Conservation (phyloP, 1,140 invertebrate species). For the Drosophila truncata region DNA sequence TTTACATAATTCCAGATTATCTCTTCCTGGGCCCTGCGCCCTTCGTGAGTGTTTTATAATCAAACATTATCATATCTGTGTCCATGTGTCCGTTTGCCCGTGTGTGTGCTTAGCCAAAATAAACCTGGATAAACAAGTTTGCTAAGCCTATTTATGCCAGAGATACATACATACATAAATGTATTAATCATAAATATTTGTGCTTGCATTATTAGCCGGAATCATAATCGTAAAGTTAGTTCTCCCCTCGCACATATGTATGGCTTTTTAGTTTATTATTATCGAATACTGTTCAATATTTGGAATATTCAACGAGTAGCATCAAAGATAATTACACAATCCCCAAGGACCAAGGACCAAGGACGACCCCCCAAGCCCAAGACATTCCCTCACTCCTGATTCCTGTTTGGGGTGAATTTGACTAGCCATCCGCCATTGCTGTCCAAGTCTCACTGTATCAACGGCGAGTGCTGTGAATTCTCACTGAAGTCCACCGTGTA, state of each 20-base stretch:
- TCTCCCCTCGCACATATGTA: slow-evolving; percentile 4
- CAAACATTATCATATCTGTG: slow-evolving; percentile 49
- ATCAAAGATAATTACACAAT: slow-evolving; percentile 65
- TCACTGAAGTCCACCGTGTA: slow-evolving; percentile 91
- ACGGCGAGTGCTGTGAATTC: slow-evolving; percentile 88
- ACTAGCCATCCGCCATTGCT: slow-evolving; percentile 68
- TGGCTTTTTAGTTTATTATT: slow-evolving; percentile 56
- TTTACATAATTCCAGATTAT: slow-evolving; percentile 46
- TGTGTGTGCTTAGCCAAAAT: slow-evolving; percentile 50
- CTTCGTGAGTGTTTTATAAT: slow-evolving; percentile 36
- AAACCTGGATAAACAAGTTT: slow-evolving; percentile 57
- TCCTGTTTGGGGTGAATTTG: slow-evolving; percentile 75
- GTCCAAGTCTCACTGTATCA: slow-evolving; percentile 87
- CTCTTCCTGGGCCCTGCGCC: background rate
- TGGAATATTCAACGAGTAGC: slow-evolving; percentile 75
- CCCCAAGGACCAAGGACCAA: slow-evolving; percentile 5
- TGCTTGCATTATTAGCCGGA: slow-evolving; percentile 54
- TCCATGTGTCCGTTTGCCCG: slow-evolving; percentile 6
- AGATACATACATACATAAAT: slow-evolving; percentile 44
- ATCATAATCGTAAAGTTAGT: slow-evolving; percentile 65
- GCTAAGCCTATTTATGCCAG: slow-evolving; percentile 66
- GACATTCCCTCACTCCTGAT: slow-evolving; percentile 35
- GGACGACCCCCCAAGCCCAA: slow-evolving; percentile 5
- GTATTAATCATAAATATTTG: slow-evolving; percentile 63
- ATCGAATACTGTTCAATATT: slow-evolving; percentile 76